Evolutionary conservation across 2,797 vertebrate genomes (phyloP), one percentile per base, ranked within the genome.

Genomic region (Sardinella longiceps): DNA sequence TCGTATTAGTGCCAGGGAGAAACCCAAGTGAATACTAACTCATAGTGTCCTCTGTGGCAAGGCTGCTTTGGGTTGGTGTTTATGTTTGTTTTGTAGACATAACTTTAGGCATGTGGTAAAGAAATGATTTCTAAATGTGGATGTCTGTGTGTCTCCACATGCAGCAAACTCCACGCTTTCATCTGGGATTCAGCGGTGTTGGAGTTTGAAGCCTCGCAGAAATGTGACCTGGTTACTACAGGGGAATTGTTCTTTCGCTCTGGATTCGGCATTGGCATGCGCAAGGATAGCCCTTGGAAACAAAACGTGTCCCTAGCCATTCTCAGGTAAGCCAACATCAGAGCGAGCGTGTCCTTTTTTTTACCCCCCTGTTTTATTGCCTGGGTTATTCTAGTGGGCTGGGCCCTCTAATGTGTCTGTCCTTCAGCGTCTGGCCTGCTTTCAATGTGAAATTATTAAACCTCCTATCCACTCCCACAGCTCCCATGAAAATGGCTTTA

Each of bases 241-340:
- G 98, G 98, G 92, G 98, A 99, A 94, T 97, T 99, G 89, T 99
- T 99, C 96, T 99, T 99, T 95, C 98, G 98, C 92, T 99, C 98
- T 0, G 98, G 98, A 93, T 99, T 99, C 7, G 98, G 98, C 89
- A 99, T 99, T 5, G 98, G 98, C 90, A 99, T 99, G 98, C 97
- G 98, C 93, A 99, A 99, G 96, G 98, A 99, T 96, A 99, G 98
- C 94, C 98, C 98, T 15, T 99, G 98, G 98, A 99, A 99, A 95
- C 98, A 99, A 96, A 99, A 99, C 84, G 98, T 99, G 92, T 99
- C 98, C 91, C 95, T 99, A 94, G 98, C 98, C 94, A 99, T 99
- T 95, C 98, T 99, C 96, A 99, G 98, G 98, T 99, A 20, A 56
- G 53, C 53, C 20, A 23, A 56, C 53, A 23, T 20, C 98, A 99